Evolutionary conservation across 2,888 invertebrate species (phyloP).

Genomic region (Brachynemurus nebulosus): DNA sequence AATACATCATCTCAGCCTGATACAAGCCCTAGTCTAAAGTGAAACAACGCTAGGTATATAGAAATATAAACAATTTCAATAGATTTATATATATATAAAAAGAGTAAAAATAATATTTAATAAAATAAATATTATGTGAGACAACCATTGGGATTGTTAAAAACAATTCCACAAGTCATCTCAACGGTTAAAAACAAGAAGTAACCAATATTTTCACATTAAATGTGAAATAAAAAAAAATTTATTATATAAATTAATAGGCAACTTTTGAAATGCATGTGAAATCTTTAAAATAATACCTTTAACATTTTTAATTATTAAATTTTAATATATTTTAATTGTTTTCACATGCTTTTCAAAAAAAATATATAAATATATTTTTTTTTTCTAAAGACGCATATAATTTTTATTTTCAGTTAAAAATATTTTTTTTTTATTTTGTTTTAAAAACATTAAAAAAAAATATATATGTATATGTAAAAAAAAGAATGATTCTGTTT

Average conservation of each 20-base stretch:
- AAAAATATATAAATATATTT: too few relatives aligned
- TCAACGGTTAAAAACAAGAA: not conserved
- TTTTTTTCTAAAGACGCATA: too few relatives aligned
- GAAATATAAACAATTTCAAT: constrained; percentile 11
- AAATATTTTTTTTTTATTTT: too few relatives aligned
- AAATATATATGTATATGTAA: not conserved
- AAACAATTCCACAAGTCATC: not conserved
- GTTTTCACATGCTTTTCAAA: too few relatives aligned
- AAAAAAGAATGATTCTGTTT: too few relatives aligned
- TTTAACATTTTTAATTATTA: too few relatives aligned
- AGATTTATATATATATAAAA: constrained; percentile 7
- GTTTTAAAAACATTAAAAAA: not conserved
- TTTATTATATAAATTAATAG: too few relatives aligned
- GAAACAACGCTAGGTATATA: constrained; percentile 10
- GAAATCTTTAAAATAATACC: too few relatives aligned
- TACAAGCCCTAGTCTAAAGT: constrained; percentile 12
- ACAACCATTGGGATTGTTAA: not conserved
- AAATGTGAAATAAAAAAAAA: not conserved
- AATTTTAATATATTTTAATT: too few relatives aligned
- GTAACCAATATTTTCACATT: not conserved
- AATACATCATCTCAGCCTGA: constrained; percentile 9
- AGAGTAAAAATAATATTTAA: constrained; percentile 7
- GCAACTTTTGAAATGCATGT: too few relatives aligned
- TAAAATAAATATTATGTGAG: constrained; percentile 1
- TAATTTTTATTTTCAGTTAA: too few relatives aligned